Evolutionary conservation across 2,113 vertebrate species (phyloP).

Genomic region (Datnioides undecimradiatus): DNA sequence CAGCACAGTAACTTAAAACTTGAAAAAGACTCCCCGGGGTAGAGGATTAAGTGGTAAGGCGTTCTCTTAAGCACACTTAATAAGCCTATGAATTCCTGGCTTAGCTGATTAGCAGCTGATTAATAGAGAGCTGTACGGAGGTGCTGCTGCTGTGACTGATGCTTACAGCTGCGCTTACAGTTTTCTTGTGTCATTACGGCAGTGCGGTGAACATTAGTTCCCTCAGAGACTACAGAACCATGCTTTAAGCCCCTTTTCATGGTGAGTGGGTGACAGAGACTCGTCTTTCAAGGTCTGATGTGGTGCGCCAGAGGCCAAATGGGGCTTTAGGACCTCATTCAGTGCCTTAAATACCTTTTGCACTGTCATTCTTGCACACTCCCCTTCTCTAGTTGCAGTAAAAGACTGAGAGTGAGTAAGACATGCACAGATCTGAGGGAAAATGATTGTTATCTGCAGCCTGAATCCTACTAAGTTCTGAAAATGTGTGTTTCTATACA

Average conservation of each 20-base stretch:
- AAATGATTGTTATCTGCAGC: neutral
- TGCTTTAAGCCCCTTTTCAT: neutral
- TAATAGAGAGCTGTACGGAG: neutral
- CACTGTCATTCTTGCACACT: neutral
- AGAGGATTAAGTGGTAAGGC: slow-evolving; percentile 21
- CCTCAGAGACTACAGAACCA: neutral
- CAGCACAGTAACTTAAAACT: slow-evolving; percentile 22
- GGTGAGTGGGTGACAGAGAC: neutral
- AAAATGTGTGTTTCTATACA: neutral
- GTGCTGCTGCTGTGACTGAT: neutral
- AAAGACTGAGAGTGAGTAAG: neutral
- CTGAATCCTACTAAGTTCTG: neutral
- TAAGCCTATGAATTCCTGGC: slow-evolving; percentile 45
- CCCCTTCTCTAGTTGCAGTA: neutral
- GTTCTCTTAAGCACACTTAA: slow-evolving; percentile 27
- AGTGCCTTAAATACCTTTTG: neutral
- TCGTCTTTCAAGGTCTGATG: neutral
- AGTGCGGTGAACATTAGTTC: neutral
- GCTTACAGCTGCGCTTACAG: neutral
- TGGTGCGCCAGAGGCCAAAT: neutral
- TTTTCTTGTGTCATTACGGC: neutral
- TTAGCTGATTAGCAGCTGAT: slow-evolving; percentile 52
- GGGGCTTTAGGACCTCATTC: neutral
- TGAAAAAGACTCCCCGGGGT: neutral
- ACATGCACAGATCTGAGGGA: neutral